Conservation (phyloP, 2,113 vertebrate genomes). For the Alethe diademata region DNA sequence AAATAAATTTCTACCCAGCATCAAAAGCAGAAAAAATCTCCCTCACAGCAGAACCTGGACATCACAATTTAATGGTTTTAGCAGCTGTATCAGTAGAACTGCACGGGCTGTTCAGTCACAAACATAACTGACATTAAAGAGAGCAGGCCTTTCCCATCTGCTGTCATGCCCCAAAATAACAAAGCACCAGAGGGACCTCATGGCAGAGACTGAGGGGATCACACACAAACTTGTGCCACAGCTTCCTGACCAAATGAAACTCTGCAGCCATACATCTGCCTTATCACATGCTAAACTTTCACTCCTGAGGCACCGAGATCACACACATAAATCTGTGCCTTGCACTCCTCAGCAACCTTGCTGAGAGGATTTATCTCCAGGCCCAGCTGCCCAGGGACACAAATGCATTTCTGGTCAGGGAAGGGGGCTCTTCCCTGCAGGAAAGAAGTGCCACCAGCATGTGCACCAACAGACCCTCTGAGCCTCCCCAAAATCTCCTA, state of each 20-base stretch:
- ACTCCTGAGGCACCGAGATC: background rate
- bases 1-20: background rate
- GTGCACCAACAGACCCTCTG: background rate
- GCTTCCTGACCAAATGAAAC: background rate
- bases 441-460: fast-evolving
- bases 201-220: background rate
- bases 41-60: background rate
- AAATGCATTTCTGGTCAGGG: background rate
- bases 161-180: background rate
- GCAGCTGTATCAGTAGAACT: background rate
- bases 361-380: background rate
- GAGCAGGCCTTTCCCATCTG: background rate
- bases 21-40: background rate
- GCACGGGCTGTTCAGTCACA: background rate
- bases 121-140: background rate
- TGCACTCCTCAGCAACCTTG: background rate
- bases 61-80: background rate
- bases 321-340: background rate
- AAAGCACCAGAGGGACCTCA: background rate
- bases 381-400: background rate
- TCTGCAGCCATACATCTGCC: background rate
- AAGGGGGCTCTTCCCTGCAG: background rate
- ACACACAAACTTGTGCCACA: background rate
- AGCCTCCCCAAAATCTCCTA: background rate
- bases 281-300: background rate